A percentile compares a stretch with the other conserved stretches of the same genome.
Conservation (phyloP, 2,113 vertebrate genomes). For the Lasiurus borealis region DNA sequence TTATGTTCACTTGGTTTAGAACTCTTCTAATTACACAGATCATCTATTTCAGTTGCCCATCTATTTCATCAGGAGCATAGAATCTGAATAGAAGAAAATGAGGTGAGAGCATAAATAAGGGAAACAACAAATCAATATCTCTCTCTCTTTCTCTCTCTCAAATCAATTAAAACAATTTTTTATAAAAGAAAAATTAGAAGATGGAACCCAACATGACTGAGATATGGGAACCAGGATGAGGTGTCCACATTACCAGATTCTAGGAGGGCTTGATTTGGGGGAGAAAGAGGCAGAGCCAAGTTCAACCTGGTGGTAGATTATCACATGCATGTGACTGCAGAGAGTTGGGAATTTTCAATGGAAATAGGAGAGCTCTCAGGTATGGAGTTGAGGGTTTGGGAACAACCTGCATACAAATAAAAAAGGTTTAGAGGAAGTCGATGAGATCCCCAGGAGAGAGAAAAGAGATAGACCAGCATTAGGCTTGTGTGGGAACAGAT, state of each 20-base stretch:
- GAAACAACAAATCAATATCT: background rate
- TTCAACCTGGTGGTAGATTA: background rate
- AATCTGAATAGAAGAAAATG: background rate
- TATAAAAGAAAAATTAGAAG: background rate
- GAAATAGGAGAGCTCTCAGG: background rate
- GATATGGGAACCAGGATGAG: background rate
- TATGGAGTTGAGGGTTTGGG: background rate
- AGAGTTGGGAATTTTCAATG: fast-evolving
- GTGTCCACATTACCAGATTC: background rate
- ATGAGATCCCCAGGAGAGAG: background rate
- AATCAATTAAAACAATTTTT: background rate
- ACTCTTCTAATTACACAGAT: background rate
- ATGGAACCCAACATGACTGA: background rate
- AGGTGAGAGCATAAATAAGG: background rate
- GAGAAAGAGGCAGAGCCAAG: background rate
- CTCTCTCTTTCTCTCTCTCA: background rate
- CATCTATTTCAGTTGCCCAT: background rate
- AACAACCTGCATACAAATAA: background rate
- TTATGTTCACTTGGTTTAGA: background rate
- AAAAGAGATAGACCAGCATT: too few species aligned
- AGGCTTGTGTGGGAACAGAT: background rate
- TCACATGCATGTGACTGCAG: background rate
- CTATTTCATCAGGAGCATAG: too few species aligned
- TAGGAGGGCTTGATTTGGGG: background rate
- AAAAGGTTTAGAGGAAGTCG: background rate